Conservation (phyloP, 2,888 invertebrate genomes). For the Ophion costatus region DNA sequence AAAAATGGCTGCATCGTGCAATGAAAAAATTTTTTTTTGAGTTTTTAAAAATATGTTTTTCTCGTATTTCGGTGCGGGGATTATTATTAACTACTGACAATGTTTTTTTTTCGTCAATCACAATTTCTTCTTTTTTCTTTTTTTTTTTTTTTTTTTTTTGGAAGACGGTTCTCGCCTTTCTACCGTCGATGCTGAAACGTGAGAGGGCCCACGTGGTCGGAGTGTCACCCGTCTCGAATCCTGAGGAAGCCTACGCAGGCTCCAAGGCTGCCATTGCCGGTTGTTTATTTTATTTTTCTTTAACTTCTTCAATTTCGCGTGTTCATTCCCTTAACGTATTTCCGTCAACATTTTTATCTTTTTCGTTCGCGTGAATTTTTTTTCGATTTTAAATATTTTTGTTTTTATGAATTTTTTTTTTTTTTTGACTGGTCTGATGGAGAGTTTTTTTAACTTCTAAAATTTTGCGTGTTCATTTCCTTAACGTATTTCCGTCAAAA, state of each 20-base stretch:
- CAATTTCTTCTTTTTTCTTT: no score
- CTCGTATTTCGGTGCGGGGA: no score
- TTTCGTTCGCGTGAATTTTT: not conserved
- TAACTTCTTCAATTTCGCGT: not conserved
- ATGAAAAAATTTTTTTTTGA: no score
- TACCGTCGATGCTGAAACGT: slow-evolving; percentile 77
- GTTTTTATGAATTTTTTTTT: slow-evolving; percentile 63
- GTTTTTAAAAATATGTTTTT: no score
- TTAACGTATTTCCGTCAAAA: not conserved
- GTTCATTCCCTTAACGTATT: slow-evolving; percentile 15
- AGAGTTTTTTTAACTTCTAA: slow-evolving; percentile 68
- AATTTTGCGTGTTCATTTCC: not conserved
- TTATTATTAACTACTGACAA: no score
- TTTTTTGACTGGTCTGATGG: slow-evolving; percentile 81
- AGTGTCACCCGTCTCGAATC: slow-evolving; percentile 77
- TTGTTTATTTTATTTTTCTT: slow-evolving; percentile 61
- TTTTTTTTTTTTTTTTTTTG: slow-evolving; percentile 25
- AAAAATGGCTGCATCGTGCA: no score
- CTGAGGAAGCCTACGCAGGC: slow-evolving; percentile 75
- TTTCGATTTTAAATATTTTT: not conserved
- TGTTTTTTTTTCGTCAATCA: no score
- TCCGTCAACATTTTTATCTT: not conserved
- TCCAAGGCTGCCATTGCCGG: slow-evolving; percentile 79
- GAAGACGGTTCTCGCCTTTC: slow-evolving; percentile 79
- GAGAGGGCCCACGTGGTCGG: slow-evolving; percentile 77